phyloP scores from a whole-genome alignment of 2,113 vertebrate species.

The Rhodinocichla rosea region DNA sequence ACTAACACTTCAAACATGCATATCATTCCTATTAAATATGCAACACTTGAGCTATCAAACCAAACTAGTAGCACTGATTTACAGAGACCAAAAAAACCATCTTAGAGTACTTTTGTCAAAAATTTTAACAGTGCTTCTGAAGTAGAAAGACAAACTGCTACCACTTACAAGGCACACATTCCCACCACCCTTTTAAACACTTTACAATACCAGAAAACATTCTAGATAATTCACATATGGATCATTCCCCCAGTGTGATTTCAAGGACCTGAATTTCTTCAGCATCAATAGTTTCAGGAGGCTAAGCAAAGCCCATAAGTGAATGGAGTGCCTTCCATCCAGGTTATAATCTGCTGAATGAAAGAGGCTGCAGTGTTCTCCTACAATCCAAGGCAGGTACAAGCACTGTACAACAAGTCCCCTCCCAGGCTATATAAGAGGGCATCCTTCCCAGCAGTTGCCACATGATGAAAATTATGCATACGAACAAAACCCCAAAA shows the following conservation, averaged over 20 bases:
- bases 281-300: not conserved
- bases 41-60: not conserved
- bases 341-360: not conserved
- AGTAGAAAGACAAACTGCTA: not conserved
- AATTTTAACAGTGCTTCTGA: not conserved
- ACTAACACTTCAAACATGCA: not conserved
- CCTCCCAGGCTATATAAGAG: slow-evolving; percentile 53
- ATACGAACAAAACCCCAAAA: slow-evolving; percentile 68
- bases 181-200: not conserved
- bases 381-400: slow-evolving; percentile 66
- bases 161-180: not conserved
- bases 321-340: not conserved
- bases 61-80: not conserved
- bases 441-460: slow-evolving; percentile 77
- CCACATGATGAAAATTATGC: slow-evolving; percentile 73
- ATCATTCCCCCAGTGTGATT: not conserved
- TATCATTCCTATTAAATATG: slow-evolving; percentile 3
- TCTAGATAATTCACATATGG: not conserved
- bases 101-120: not conserved
- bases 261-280: not conserved
- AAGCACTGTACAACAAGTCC: slow-evolving; percentile 70
- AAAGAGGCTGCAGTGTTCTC: not conserved
- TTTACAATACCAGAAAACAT: not conserved
- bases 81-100: slow-evolving; percentile 4
- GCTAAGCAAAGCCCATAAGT: slow-evolving; percentile 10